These are phyloP conservation scores for Eulithis prunata DNA, from an alignment of 2,888 invertebrate genomes.

Conservation along the genomic window DNA sequence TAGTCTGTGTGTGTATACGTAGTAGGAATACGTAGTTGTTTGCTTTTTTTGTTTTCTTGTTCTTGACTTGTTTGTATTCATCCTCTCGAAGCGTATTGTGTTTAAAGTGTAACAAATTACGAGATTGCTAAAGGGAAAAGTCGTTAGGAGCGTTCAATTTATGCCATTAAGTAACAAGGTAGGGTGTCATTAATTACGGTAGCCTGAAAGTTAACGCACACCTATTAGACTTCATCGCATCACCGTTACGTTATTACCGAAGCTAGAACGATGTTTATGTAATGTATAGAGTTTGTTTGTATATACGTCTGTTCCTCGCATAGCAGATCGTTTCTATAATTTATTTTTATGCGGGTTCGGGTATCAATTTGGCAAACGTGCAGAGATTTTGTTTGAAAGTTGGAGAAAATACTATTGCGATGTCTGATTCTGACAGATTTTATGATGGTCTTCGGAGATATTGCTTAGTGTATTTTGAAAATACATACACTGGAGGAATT, in stretches of 20 bases:
- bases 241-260: constrained; percentile 28
- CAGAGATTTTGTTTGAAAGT: constrained; percentile 21
- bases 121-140: constrained; percentile 37
- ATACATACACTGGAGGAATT: too few relatives aligned
- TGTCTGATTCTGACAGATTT: constrained; percentile 11
- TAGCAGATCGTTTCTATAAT: constrained; percentile 25
- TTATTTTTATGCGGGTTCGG: constrained; percentile 30
- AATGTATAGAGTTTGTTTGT: constrained; percentile 21
- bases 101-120: constrained; percentile 39
- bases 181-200: constrained; percentile 42
- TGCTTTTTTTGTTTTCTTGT: not conserved
- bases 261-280: constrained; percentile 27
- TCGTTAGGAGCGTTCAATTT: constrained; percentile 43
- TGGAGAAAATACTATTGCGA: constrained; percentile 13
- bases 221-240: constrained; percentile 23
- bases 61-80: constrained; percentile 7
- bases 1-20: too few relatives aligned
- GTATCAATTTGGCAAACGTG: constrained; percentile 28
- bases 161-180: constrained; percentile 39
- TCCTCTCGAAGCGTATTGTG: constrained; percentile 8
- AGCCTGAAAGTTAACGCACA: constrained; percentile 36
- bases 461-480: constrained; percentile 12
- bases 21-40: too few relatives aligned
- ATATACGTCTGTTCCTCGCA: constrained; percentile 18
- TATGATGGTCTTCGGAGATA: constrained; percentile 12